Conservation (phyloP, 1,140 invertebrate genomes). For the Aphis craccivora region DNA sequence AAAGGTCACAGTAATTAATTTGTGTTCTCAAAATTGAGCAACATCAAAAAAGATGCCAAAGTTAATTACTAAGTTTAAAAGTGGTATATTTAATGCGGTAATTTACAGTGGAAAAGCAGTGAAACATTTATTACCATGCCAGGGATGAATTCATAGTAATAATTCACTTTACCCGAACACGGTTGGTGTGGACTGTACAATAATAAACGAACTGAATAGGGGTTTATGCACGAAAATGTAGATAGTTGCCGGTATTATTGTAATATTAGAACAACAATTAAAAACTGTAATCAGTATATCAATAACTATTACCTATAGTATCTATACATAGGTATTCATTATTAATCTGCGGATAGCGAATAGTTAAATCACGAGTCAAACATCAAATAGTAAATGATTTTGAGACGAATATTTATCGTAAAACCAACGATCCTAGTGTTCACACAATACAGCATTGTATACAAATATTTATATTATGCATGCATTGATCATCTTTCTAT, state of each 20-base stretch:
- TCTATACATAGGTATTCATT: neutral
- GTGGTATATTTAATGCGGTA: neutral
- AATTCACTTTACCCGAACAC: neutral
- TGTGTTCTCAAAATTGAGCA: neutral
- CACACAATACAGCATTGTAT: neutral
- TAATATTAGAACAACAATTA: conserved; percentile 3
- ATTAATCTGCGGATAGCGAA: neutral
- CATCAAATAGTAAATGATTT: neutral
- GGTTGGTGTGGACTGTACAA: neutral
- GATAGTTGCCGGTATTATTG: neutral
- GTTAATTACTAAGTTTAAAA: neutral
- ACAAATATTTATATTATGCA: neutral
- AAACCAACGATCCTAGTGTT: neutral
- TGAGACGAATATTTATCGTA: neutral
- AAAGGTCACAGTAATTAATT: neutral
- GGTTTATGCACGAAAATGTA: neutral
- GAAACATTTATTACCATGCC: neutral
- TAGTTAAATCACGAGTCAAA: neutral
- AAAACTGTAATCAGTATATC: neutral
- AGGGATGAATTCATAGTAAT: neutral
- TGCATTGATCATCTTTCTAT: neutral
- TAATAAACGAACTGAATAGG: conserved; percentile 13
- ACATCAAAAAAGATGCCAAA: neutral
- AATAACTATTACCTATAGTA: neutral
- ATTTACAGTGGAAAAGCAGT: neutral